phyloP scores from a whole-genome alignment of 2,797 vertebrate genomes.

The Tolypeutes matacus region DNA sequence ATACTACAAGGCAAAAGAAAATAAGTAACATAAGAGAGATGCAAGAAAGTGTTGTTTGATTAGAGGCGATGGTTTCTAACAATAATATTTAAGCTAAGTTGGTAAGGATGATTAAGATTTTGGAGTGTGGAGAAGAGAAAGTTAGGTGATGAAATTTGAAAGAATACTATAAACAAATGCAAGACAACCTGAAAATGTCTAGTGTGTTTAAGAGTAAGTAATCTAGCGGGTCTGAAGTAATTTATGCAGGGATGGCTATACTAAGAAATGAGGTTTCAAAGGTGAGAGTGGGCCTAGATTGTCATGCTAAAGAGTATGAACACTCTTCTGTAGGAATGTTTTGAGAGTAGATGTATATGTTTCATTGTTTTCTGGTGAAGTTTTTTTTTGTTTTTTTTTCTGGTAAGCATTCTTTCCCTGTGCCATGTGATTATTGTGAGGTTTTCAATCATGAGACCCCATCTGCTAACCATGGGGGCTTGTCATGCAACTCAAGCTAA shows the following conservation, averaged over 20 bases:
- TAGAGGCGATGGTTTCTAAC: not conserved
- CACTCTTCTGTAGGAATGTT: not conserved
- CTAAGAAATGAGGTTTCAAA: constrained; percentile 24
- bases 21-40: not conserved
- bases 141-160: not conserved
- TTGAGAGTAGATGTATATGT: not conserved
- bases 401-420: not conserved
- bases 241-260: not conserved
- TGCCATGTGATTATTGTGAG: not conserved
- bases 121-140: not conserved
- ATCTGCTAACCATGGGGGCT: not conserved
- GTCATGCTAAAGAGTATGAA: not conserved
- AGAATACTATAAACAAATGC: not conserved
- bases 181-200: not conserved
- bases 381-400: not conserved
- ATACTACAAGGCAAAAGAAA: constrained; percentile 19
- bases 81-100: constrained; percentile 24
- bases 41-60: not conserved
- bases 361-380: not conserved
- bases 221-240: not conserved
- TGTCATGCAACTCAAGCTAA: not conserved
- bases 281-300: not conserved
- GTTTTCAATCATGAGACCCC: not conserved
- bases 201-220: not conserved
- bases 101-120: not conserved